Conservation (phyloP, 1,140 invertebrate species). For the Phocides pigmalion region DNA sequence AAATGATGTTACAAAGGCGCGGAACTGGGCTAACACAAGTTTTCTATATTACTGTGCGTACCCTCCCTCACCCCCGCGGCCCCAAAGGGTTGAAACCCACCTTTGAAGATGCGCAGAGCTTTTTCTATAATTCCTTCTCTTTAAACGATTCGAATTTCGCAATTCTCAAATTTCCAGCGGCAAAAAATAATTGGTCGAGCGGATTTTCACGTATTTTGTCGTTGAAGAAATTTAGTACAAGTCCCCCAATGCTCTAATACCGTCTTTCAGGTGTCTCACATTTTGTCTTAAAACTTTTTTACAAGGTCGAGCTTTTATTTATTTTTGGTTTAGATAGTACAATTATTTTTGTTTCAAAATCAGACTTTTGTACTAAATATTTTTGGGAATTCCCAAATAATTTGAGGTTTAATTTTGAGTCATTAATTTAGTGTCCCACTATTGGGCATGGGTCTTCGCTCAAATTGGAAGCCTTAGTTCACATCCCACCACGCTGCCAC, state of each 20-base stretch:
- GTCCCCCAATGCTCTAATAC: background rate
- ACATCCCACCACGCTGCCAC: no score
- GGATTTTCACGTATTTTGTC: conserved; percentile 63
- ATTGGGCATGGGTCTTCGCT: no score
- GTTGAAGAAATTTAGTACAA: conserved; percentile 13
- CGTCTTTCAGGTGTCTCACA: background rate
- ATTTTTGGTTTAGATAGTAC: no score
- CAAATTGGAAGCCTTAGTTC: no score
- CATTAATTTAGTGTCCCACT: no score
- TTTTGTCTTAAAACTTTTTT: background rate
- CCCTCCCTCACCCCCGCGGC: conserved; percentile 45
- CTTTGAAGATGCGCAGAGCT: conserved; percentile 79
- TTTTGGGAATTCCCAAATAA: no score
- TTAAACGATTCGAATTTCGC: conserved; percentile 82
- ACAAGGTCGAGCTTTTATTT: background rate
- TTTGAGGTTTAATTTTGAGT: no score
- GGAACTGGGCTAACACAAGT: conserved; percentile 83
- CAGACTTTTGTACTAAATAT: no score
- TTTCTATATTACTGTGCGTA: conserved; percentile 82
- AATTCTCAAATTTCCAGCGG: conserved; percentile 77
- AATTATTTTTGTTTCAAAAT: no score
- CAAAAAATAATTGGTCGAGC: conserved; percentile 79
- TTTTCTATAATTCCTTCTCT: conserved; percentile 79
- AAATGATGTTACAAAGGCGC: conserved; percentile 83
- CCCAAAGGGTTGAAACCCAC: conserved; percentile 72